A percentile compares a stretch with the other conserved stretches of the same genome.
phyloP scores from a whole-genome alignment of 2,113 vertebrate genomes.

The Struthidea cinerea region DNA sequence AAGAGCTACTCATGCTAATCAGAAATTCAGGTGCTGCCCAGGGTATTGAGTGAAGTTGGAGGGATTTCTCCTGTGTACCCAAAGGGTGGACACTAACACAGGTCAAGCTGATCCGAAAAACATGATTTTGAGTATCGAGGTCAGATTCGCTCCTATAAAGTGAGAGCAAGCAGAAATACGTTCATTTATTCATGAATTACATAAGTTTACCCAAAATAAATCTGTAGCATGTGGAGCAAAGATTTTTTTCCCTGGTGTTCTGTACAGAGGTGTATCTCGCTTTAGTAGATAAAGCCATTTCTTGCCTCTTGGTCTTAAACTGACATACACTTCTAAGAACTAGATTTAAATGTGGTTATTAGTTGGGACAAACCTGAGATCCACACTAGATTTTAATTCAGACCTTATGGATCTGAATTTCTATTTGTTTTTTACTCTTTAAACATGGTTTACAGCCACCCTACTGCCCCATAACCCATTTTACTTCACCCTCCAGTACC shows the following conservation, averaged over 20 bases:
- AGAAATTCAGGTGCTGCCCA: background rate
- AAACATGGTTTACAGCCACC: background rate
- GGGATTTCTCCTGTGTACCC: background rate
- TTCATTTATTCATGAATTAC: background rate
- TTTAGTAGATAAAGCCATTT: background rate
- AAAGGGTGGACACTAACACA: background rate
- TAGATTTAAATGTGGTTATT: background rate
- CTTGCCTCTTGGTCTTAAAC: background rate
- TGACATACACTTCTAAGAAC: background rate
- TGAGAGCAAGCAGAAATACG: background rate
- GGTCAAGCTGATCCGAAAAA: background rate
- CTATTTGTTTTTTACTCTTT: background rate
- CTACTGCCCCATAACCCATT: background rate
- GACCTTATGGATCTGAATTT: background rate
- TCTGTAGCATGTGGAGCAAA: background rate
- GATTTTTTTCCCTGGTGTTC: background rate
- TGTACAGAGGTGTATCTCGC: background rate
- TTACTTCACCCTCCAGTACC: background rate
- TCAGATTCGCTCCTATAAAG: background rate
- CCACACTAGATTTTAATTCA: background rate
- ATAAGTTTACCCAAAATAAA: background rate
- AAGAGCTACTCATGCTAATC: background rate
- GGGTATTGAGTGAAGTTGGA: slow-evolving; percentile 3
- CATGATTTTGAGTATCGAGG: background rate
- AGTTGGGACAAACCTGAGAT: background rate